phyloP scores from a whole-genome alignment of 2,888 invertebrate genomes.

The Iselma pallidipennis region DNA sequence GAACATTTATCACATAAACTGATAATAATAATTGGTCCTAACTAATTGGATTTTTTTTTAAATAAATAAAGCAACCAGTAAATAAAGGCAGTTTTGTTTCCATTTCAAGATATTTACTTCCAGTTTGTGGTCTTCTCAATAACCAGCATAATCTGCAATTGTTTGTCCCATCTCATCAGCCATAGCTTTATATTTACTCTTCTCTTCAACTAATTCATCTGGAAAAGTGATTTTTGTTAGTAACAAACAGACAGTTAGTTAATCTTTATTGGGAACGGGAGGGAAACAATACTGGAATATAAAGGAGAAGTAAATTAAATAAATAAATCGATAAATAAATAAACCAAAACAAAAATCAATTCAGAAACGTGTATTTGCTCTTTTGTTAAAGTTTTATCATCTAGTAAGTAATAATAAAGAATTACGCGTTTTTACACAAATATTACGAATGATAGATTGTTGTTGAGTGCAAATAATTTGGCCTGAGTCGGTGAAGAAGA shows the following conservation, averaged over 20 bases:
- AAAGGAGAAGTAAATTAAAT: conserved; percentile 32
- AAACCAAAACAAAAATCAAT: not conserved
- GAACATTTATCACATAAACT: no score
- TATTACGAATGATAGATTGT: not conserved
- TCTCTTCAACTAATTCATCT: conserved; percentile 88
- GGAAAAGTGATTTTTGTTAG: conserved; percentile 38
- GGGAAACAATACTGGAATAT: conserved; percentile 12
- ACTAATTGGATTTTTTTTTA: no score
- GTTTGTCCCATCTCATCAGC: conserved; percentile 97
- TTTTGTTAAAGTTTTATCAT: not conserved
- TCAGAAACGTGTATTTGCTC: not conserved
- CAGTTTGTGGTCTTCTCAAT: conserved; percentile 62
- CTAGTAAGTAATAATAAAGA: not conserved
- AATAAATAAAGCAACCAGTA: not conserved
- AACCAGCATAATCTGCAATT: conserved; percentile 93
- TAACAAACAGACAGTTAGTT: conserved; percentile 14
- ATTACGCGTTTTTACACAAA: not conserved
- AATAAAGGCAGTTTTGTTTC: not conserved
- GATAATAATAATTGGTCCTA: no score
- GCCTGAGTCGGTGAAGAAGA: not conserved
- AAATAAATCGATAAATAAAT: conserved; percentile 31
- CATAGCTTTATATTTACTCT: conserved; percentile 97
- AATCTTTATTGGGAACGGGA: conserved; percentile 1
- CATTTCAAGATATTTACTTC: no score
- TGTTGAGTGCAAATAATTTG: not conserved